phyloP scores from a whole-genome alignment of 2,113 vertebrate species.

The Butorides virescens region DNA sequence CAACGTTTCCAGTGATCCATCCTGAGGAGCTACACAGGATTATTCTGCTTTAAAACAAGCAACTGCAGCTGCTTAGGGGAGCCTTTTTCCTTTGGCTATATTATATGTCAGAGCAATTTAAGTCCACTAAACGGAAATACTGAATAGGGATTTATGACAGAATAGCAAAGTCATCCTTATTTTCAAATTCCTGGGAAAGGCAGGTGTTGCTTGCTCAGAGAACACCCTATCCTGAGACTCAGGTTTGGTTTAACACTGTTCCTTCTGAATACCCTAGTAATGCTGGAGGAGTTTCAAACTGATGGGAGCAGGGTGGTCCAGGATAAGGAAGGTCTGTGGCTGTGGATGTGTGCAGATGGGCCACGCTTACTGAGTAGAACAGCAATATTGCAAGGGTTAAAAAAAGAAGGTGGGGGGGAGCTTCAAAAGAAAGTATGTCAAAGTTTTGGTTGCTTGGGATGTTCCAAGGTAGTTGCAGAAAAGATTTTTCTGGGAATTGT shows the following conservation, averaged over 20 bases:
- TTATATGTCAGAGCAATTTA: slow-evolving; percentile 13
- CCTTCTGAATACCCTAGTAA: not conserved
- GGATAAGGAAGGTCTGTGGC: not conserved
- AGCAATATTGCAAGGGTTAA: not conserved
- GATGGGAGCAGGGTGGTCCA: rapidly evolving
- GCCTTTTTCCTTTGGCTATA: not conserved
- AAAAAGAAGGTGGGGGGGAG: rapidly evolving
- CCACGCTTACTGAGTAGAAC: not conserved
- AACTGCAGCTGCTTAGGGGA: not conserved
- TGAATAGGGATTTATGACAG: slow-evolving; percentile 16
- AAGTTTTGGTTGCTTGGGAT: not conserved
- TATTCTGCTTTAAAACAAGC: not conserved
- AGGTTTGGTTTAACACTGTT: not conserved
- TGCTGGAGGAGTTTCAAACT: not conserved
- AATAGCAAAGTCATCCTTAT: not conserved
- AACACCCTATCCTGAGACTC: not conserved
- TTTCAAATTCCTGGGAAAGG: slow-evolving; percentile 4
- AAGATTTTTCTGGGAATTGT: not conserved
- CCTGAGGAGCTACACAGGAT: slow-evolving; percentile 28
- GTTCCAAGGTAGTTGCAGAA: not conserved
- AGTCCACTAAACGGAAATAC: slow-evolving; percentile 20
- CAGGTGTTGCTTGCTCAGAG: not conserved
- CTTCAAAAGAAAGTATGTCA: not conserved
- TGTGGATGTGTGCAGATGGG: no score
- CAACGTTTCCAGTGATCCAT: not conserved